These are phyloP conservation scores for Pollenia angustigena DNA, from an alignment of 2,888 invertebrate genomes.

Conservation along the genomic window DNA sequence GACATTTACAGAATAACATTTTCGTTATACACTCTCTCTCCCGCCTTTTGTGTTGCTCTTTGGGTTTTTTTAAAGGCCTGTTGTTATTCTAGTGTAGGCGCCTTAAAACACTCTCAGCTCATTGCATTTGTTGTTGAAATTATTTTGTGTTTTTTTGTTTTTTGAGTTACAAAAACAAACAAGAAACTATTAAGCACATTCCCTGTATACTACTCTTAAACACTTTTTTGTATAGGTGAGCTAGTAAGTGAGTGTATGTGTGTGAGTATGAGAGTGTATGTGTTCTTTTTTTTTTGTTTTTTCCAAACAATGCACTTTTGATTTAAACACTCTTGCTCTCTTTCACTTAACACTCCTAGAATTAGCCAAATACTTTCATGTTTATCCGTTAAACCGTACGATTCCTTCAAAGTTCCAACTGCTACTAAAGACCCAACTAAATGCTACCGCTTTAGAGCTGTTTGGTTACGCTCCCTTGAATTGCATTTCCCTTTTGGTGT, in stretches of 20 bases:
- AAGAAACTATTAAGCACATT: constrained; percentile 24
- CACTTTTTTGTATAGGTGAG: constrained; percentile 18
- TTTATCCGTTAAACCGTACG: constrained; percentile 79
- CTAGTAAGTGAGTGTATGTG: background rate
- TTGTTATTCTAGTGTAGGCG: constrained; percentile 51
- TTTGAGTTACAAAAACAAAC: background rate
- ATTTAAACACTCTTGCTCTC: constrained; percentile 54
- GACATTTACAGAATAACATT: constrained; percentile 79
- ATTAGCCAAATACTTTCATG: constrained; percentile 70
- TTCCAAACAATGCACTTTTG: constrained; percentile 58
- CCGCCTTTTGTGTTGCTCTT: constrained; percentile 67
- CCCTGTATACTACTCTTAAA: constrained; percentile 35
- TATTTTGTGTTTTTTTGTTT: background rate
- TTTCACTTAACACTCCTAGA: constrained; percentile 54
- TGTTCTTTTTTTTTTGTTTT: constrained; percentile 19
- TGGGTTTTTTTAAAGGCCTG: constrained; percentile 35
- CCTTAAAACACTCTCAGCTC: constrained; percentile 35
- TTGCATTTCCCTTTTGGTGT: constrained; percentile 71
- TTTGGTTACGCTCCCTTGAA: constrained; percentile 26
- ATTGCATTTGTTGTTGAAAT: constrained; percentile 23
- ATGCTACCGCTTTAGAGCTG: constrained; percentile 35
- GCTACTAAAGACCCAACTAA: constrained; percentile 79
- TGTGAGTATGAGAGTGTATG: constrained; percentile 12
- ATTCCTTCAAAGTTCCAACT: constrained; percentile 83
- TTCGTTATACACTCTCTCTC: constrained; percentile 56